Conservation (phyloP, 2,113 vertebrate genomes). For the Macaca mulatta region DNA sequence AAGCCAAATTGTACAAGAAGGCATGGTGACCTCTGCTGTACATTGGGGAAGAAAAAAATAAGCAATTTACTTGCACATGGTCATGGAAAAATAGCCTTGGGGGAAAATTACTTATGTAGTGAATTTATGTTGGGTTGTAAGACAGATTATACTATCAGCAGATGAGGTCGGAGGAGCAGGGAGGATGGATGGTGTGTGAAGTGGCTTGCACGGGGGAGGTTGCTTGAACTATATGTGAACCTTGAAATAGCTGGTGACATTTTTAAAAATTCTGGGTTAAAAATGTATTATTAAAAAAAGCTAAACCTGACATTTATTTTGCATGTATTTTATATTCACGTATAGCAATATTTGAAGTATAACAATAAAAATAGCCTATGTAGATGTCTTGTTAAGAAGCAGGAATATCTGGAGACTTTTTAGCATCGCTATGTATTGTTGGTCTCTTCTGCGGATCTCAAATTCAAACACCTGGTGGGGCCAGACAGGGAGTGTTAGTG, state of each 20-base stretch:
- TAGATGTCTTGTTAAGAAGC: slow-evolving; percentile 27
- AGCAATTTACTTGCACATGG: slow-evolving; percentile 81
- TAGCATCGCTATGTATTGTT: background rate
- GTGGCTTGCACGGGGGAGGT: slow-evolving; percentile 66
- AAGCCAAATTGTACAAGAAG: slow-evolving; percentile 68
- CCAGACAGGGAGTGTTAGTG: background rate
- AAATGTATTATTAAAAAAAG: slow-evolving; percentile 39
- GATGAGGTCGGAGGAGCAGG: slow-evolving; percentile 83
- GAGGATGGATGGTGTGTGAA: slow-evolving; percentile 74
- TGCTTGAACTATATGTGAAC: slow-evolving; percentile 71
- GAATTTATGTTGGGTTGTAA: slow-evolving; percentile 84
- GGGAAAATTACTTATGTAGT: slow-evolving; percentile 84
- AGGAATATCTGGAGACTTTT: background rate
- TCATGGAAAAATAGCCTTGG: slow-evolving; percentile 83
- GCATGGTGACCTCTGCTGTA: slow-evolving; percentile 74
- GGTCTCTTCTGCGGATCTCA: background rate
- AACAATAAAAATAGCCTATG: slow-evolving; percentile 26
- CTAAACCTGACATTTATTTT: slow-evolving; percentile 51
- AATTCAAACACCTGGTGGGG: background rate
- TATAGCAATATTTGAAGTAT: background rate
- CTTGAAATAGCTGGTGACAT: slow-evolving; percentile 67
- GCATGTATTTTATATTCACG: slow-evolving; percentile 6
- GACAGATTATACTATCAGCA: slow-evolving; percentile 86
- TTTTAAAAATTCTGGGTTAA: slow-evolving; percentile 21
- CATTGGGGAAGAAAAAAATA: slow-evolving; percentile 78